phyloP scores from a whole-genome alignment of 2,888 invertebrate species.

The Syrphus vitripennis region DNA sequence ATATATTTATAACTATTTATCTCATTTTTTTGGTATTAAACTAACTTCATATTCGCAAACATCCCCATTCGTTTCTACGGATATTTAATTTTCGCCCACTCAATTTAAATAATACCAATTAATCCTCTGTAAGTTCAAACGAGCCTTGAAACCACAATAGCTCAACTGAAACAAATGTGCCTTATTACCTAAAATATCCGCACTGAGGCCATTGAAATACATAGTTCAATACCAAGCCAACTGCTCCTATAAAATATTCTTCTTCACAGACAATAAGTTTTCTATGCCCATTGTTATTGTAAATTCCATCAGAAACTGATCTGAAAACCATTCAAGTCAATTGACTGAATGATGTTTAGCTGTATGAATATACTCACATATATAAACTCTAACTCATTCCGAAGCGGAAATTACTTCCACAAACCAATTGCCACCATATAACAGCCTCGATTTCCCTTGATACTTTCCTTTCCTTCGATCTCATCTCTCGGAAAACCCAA shows the following conservation, averaged over 20 bases:
- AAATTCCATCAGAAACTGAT: conserved; percentile 31
- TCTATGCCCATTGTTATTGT: background rate
- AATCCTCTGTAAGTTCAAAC: background rate
- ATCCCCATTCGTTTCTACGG: background rate
- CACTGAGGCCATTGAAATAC: conserved; percentile 12
- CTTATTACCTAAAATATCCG: background rate
- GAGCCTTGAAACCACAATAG: conserved; percentile 11
- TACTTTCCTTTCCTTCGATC: conserved; percentile 1
- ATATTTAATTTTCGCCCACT: background rate
- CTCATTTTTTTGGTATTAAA: no score
- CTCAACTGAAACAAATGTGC: background rate
- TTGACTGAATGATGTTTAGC: conserved; percentile 43
- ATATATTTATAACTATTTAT: no score
- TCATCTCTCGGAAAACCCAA: conserved; percentile 12
- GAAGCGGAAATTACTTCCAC: conserved; percentile 54
- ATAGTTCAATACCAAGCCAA: background rate
- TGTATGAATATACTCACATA: background rate
- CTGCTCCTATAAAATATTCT: background rate
- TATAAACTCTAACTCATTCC: conserved; percentile 24
- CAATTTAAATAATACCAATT: background rate
- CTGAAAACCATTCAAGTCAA: conserved; percentile 43
- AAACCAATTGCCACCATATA: conserved; percentile 39
- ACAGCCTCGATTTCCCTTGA: conserved; percentile 31
- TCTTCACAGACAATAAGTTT: background rate
- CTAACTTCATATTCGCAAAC: no score